Conservation (phyloP, 2,797 vertebrate genomes). For the Chloroceryle amazona region DNA sequence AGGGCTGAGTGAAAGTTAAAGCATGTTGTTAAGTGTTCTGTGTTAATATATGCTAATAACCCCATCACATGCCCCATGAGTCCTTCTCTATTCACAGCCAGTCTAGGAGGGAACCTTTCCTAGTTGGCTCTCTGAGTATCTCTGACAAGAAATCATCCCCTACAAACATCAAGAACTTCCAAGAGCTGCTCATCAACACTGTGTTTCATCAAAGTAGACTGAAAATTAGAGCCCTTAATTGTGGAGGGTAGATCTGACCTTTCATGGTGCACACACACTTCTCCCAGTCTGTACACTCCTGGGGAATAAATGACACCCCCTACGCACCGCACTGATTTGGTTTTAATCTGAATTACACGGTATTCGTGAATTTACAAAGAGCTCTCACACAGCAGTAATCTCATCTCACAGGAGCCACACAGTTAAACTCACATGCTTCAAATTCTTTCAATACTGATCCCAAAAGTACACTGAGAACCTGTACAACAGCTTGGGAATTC, state of each 20-base stretch:
- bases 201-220: not conserved
- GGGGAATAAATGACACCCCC: not conserved
- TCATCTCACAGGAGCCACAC: not conserved
- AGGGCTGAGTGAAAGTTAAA: not conserved
- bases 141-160: not conserved
- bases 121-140: not conserved
- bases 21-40: not conserved
- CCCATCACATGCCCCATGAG: not conserved
- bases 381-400: not conserved
- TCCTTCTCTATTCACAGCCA: not conserved
- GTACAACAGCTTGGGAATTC: not conserved
- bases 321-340: not conserved
- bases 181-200: not conserved
- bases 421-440: slow-evolving; percentile 7
- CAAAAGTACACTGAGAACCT: not conserved
- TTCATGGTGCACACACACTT: not conserved
- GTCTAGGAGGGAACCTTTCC: not conserved
- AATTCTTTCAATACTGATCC: slow-evolving; percentile 8
- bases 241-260: not conserved
- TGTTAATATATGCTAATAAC: no score
- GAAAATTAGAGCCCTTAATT: not conserved
- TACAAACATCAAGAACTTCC: not conserved
- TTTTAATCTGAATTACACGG: not conserved
- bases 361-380: slow-evolving; percentile 2
- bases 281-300: not conserved